phyloP scores from a whole-genome alignment of 2,797 vertebrate genomes.

The Poeciliopsis gracilis region DNA sequence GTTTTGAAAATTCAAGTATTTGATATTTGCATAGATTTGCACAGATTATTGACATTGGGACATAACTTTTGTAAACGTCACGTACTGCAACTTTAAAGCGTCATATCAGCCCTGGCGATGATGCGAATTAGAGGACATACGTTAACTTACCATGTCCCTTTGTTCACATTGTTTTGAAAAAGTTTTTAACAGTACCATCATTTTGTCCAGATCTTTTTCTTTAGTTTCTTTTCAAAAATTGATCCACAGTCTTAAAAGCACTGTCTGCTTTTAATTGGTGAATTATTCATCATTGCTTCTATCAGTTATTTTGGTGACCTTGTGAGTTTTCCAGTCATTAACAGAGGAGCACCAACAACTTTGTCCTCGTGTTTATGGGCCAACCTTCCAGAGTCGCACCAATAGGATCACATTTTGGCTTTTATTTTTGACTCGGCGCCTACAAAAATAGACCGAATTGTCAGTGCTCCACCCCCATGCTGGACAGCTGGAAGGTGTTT shows the following conservation, averaged over 20 bases:
- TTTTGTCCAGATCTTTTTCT: neutral
- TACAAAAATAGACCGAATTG: neutral
- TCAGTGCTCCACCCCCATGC: neutral
- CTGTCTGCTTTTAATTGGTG: neutral
- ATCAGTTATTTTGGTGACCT: neutral
- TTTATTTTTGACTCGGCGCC: neutral
- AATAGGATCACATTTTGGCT: neutral
- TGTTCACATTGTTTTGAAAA: neutral
- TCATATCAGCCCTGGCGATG: neutral
- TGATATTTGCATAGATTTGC: too few species aligned
- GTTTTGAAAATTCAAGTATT: too few species aligned
- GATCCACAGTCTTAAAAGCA: neutral
- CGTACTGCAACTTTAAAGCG: neutral
- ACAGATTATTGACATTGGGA: too few species aligned
- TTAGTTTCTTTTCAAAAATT: neutral
- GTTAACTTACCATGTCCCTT: neutral
- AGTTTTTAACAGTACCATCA: neutral
- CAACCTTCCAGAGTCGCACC: neutral
- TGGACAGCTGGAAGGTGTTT: neutral
- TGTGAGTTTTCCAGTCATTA: neutral
- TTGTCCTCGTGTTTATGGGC: neutral
- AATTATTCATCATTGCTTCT: neutral
- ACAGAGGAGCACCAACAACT: neutral
- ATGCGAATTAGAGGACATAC: neutral
- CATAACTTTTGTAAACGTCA: too few species aligned